Base-by-base conservation (phyloP, 1,140 invertebrate genomes). In the Luehdorfia chinensis region DNA sequence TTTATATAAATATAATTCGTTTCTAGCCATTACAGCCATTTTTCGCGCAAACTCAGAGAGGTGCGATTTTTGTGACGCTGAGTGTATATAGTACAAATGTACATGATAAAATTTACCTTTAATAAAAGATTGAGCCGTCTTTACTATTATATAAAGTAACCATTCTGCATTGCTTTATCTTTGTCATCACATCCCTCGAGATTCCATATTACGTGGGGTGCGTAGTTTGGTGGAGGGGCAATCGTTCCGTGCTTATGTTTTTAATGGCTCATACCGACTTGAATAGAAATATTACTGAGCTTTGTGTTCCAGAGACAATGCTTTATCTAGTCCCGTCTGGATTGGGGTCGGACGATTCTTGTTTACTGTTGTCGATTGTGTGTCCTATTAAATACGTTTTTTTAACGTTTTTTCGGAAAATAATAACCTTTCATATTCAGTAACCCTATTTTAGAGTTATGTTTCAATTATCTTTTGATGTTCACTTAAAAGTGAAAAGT, bases 221-320 rank as follows among this genome's bases (percentile, higher is more conserved):
- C 32, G 47, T 59, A 50, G 36, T 52, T 58, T 31, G 55, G 47
- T 45, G 39, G 50, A 62, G 65, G 59, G 53, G 50, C 48, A 59
- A 55, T 63, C 57, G 59, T 21, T 66, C 36, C 63, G 60, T 66
- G 57, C 62, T 66, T 68, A 67, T 67, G 63, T 64, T 68, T 72
- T 72, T 72, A 71, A 71, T 71, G 67, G 37, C 37, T 41, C 59
- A 55, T 52, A 54, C 57, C 47, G 43, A 57, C 51, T 58, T 63
- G 47, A 55, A 64, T 56, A 52, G 66, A 65, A 59, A 65, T 65
- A 60, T 59, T 52, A 52, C 57, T 52, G 51, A 55, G 47, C 45
- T 16, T 21, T 45, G 47, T 52, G 50, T 61, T 59, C 52, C 57
- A 37, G 36, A 52, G 21, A 51, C 41, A 51, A 52, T 46, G 43